These are phyloP conservation scores for Pungitius pungitius DNA, from an alignment of 2,113 vertebrate genomes.

Conservation along the genomic window DNA sequence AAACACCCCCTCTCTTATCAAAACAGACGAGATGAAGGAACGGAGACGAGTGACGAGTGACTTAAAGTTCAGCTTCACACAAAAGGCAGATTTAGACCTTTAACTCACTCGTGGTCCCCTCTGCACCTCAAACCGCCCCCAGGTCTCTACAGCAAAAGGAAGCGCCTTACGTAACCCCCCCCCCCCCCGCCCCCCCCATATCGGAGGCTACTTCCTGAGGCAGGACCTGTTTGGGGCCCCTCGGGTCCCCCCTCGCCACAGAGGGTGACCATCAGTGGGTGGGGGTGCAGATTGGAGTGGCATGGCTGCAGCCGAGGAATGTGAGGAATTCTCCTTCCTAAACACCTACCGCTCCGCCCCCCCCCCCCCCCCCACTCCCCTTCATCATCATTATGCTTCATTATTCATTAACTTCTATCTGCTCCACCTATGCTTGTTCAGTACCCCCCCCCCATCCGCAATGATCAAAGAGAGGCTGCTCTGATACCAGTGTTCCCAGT, in stretches of 20 bases:
- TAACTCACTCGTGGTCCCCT: not conserved
- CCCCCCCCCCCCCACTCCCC: conserved; percentile 54
- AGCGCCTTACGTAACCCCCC: conserved; percentile 46
- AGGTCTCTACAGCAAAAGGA: conserved; percentile 15
- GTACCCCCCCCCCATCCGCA: too few species aligned
- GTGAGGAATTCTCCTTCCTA: conserved; percentile 79
- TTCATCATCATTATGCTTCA: conserved; percentile 67
- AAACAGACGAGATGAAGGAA: not conserved
- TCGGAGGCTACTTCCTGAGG: not conserved
- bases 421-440: conserved; percentile 39
- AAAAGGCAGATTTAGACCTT: conserved; percentile 21
- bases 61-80: conserved; percentile 27
- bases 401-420: conserved; percentile 53
- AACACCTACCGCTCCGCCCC: conserved; percentile 71
- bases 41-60: not conserved
- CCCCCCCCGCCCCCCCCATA: too few species aligned
- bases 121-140: not conserved
- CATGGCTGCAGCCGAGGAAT: conserved; percentile 76
- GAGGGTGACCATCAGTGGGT: conserved; percentile 64
- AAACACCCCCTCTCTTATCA: not conserved
- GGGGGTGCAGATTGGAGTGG: conserved; percentile 70
- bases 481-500: too few species aligned
- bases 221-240: conserved; percentile 15
- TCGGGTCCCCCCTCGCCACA: conserved; percentile 49
- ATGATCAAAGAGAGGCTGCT: too few species aligned